Conservation (phyloP, 2,797 vertebrate species). For the Simalia tracyae region DNA sequence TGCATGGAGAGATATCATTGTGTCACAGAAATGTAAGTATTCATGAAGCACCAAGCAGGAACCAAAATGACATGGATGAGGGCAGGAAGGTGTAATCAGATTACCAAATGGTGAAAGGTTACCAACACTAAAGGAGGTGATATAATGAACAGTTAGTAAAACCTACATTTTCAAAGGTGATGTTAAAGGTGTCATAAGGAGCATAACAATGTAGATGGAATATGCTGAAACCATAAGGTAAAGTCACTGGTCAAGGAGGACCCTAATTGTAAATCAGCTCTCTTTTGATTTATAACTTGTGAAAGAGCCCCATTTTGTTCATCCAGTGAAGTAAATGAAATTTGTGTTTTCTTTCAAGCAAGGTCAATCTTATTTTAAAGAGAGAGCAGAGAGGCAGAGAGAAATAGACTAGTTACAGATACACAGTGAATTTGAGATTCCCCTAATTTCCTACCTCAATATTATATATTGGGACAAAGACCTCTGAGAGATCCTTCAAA, state of each 20-base stretch:
- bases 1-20: background rate
- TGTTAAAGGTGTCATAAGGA: no score
- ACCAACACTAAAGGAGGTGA: background rate
- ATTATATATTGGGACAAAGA: background rate
- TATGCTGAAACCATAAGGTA: background rate
- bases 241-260: background rate
- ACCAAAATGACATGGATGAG: background rate
- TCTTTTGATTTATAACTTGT: background rate
- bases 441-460: background rate
- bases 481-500: background rate
- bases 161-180: background rate
- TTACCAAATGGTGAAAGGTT: background rate
- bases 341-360: background rate
- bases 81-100: background rate
- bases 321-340: background rate
- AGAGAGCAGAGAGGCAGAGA: background rate
- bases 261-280: background rate
- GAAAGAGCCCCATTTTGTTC: background rate
- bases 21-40: background rate
- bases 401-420: background rate
- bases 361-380: background rate
- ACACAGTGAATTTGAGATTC: background rate
- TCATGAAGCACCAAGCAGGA: background rate
- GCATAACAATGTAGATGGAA: background rate
- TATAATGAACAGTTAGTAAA: background rate